Conservation (phyloP, 2,888 invertebrate species). For the Drosophila paranaensis region DNA sequence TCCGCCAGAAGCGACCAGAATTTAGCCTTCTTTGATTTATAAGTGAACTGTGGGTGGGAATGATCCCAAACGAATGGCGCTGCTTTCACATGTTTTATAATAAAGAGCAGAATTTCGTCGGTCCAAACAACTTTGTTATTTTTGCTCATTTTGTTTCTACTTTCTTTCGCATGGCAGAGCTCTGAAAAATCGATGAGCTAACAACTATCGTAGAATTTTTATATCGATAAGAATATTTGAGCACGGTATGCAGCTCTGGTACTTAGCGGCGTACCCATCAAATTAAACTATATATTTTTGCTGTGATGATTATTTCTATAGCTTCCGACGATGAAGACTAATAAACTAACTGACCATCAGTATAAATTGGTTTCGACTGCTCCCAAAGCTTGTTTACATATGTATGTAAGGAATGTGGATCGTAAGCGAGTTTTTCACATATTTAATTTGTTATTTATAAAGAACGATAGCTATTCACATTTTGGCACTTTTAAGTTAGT, state of each 20-base stretch:
- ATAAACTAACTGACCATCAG: background rate
- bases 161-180: slow-evolving; percentile 5
- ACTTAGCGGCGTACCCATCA: too few species aligned
- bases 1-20: slow-evolving; percentile 53
- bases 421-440: background rate
- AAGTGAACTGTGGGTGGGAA: slow-evolving; percentile 47
- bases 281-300: too few species aligned
- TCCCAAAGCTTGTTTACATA: too few species aligned
- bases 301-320: background rate
- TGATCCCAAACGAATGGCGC: slow-evolving; percentile 57
- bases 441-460: background rate
- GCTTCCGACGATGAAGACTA: background rate
- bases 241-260: slow-evolving; percentile 4
- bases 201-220: slow-evolving; percentile 11
- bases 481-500: background rate
- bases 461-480: background rate
- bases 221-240: background rate
- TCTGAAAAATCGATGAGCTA: slow-evolving; percentile 21
- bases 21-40: slow-evolving; percentile 46
- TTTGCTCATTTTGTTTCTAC: slow-evolving; percentile 48
- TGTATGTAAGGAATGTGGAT: background rate
- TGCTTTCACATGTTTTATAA: slow-evolving; percentile 55
- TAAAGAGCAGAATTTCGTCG: slow-evolving; percentile 47
- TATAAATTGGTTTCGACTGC: background rate
- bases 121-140: slow-evolving; percentile 50